Base-by-base conservation (phyloP, 2,797 vertebrate species). In the Thalassophryne amazonica region DNA sequence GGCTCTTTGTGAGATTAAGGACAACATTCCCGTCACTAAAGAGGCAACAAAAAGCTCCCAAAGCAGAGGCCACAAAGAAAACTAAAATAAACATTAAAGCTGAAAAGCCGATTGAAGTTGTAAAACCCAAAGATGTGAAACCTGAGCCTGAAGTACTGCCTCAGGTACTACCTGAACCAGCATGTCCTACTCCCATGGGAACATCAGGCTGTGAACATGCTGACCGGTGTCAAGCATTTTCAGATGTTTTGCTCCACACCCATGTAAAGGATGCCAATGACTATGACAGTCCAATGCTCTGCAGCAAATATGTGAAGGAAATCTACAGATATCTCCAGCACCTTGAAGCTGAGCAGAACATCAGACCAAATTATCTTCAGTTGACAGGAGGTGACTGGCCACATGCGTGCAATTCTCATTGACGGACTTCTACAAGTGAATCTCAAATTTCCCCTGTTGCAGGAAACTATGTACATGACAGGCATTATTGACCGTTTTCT, bases 381-480 rank as follows among this genome's bases (percentile, higher is more conserved):
- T 89, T n/a, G 90, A 14, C 79, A 53, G n/a, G 90, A 93, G 64
- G 77, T 95, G 16, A 92, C 76, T 1, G 92, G 90, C 4, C 92
- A 91, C 48, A 94, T 94, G 94, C 73, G 88, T n/a, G 92, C 93
- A 12, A 86, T 92, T 28, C 86, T 96, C 3, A 68, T 94, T 12
- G 92, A 97, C 79, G 96, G 94, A 95, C 87, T 98, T 0, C 91
- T 93, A 2, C 92, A 95, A 69, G 89, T 95, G 31, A 91, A 90
- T 16, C 51, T 92, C 0, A 93, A 94, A 49, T 93, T 95, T 35
- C 80, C 55, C 0, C 78, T 97, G 11, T 83, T 93, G 6, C 91
- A 93, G 46, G 94, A 96, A 52, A 97, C 93, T 0, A 90, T 96
- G 91, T 96, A 94, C 62, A 90, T 94, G 92, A 90, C 94, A 0